phyloP scores from a whole-genome alignment of 2,888 invertebrate genomes.

The Drosophila demipolita region DNA sequence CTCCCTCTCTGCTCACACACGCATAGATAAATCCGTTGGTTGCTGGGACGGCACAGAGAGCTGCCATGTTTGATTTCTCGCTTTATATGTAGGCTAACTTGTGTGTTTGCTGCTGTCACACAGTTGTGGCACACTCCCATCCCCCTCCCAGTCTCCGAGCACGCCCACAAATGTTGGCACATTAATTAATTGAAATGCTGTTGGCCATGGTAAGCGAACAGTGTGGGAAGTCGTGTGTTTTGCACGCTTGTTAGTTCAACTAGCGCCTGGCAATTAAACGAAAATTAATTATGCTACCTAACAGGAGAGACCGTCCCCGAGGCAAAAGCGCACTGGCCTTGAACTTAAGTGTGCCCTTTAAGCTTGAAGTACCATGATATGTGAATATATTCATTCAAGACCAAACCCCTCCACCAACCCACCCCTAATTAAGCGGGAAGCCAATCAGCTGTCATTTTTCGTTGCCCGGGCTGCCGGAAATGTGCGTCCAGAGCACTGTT shows the following conservation, averaged over 20 bases:
- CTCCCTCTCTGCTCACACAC: conserved; percentile 14
- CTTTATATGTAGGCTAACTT: conserved; percentile 73
- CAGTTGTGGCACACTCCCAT: conserved; percentile 21
- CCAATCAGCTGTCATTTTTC: conserved; percentile 62
- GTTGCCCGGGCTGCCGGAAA: conserved; percentile 61
- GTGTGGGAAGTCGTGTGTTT: conserved; percentile 55
- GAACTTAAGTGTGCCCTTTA: conserved; percentile 58
- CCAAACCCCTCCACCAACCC: background rate
- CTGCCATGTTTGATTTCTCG: conserved; percentile 78
- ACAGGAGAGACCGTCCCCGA: conserved; percentile 29
- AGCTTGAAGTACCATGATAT: background rate
- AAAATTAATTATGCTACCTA: conserved; percentile 77
- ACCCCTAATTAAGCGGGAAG: conserved; percentile 43
- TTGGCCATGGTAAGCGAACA: conserved; percentile 53
- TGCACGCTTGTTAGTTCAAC: conserved; percentile 76
- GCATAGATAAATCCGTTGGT: conserved; percentile 11
- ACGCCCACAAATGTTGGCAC: conserved; percentile 77
- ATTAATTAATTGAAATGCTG: conserved; percentile 80
- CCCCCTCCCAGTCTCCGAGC: background rate
- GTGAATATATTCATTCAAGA: background rate
- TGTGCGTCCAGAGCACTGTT: conserved; percentile 19
- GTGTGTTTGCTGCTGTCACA: conserved; percentile 72
- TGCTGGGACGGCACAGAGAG: conserved; percentile 16
- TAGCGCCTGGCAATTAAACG: conserved; percentile 77
- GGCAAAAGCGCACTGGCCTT: conserved; percentile 63